Conservation (phyloP, 2,888 invertebrate species). For the Gasteruption jaculator region DNA sequence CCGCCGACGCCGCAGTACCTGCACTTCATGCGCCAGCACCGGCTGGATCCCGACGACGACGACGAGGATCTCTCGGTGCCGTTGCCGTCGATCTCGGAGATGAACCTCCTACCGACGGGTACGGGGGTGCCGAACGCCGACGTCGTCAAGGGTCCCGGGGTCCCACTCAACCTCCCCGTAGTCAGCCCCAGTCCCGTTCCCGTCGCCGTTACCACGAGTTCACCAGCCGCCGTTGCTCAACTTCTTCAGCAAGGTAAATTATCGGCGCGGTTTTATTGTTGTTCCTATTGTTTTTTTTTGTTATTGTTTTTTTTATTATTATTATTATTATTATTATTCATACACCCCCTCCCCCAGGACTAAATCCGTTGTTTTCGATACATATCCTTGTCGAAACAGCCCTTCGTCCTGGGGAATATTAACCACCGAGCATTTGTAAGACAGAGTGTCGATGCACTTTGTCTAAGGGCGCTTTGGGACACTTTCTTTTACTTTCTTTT, state of each 20-base stretch:
- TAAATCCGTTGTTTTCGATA: too few species aligned
- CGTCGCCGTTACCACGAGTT: conserved; percentile 58
- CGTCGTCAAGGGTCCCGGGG: not conserved
- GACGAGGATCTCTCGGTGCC: conserved; percentile 50
- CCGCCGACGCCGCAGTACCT: conserved; percentile 72
- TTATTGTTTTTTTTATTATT: conserved; percentile 5
- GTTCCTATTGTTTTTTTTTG: not conserved
- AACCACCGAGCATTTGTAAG: conserved; percentile 38
- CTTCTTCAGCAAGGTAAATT: conserved; percentile 58
- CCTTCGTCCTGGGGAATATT: conserved; percentile 30
- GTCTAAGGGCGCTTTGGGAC: conserved; percentile 31
- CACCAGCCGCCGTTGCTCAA: conserved; percentile 62
- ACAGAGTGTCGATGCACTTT: conserved; percentile 25
- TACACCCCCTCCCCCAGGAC: not conserved
- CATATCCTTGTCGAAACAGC: conserved; percentile 18
- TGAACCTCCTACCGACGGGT: not conserved
- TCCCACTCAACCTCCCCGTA: not conserved
- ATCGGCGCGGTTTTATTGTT: too few species aligned
- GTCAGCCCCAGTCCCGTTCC: conserved; percentile 35
- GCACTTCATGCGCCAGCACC: conserved; percentile 70
- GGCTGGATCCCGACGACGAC: conserved; percentile 61
- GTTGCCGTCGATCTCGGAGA: conserved; percentile 26
- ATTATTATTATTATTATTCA: not conserved
- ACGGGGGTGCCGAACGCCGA: not conserved
- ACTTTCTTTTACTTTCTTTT: conserved; percentile 10